A percentile compares a stretch with the other conserved stretches of the same genome.
phyloP scores from a whole-genome alignment of 2,888 invertebrate genomes.

The Drosophila ustulata region DNA sequence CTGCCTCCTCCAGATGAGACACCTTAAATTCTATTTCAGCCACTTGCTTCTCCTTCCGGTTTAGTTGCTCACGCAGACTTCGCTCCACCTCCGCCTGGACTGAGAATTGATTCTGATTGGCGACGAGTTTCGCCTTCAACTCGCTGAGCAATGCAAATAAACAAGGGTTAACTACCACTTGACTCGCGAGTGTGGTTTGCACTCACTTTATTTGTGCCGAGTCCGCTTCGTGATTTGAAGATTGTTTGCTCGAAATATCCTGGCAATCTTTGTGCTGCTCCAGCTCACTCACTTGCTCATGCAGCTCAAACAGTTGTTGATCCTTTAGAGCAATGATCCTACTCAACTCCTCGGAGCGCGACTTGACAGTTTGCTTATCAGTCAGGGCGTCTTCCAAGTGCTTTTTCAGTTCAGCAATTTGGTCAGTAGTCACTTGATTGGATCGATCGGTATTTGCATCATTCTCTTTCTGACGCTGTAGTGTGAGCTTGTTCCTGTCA shows the following conservation, averaged over 20 bases:
- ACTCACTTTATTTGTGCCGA: slow-evolving; percentile 21
- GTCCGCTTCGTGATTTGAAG: not conserved
- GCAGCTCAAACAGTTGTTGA: slow-evolving; percentile 8
- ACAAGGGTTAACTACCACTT: not conserved
- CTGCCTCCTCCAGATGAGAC: slow-evolving; percentile 70
- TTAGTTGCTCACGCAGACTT: slow-evolving; percentile 58
- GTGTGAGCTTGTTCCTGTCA: slow-evolving; percentile 1
- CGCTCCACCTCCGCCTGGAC: not conserved
- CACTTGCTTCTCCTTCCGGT: slow-evolving; percentile 61
- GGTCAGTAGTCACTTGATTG: too few relatives aligned
- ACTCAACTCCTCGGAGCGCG: slow-evolving; percentile 6
- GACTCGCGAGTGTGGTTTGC: too few relatives aligned
- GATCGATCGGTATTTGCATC: not conserved
- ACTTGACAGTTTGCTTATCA: slow-evolving; percentile 7
- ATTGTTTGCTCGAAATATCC: not conserved
- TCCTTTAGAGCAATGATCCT: slow-evolving; percentile 5
- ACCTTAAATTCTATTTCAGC: slow-evolving; percentile 31
- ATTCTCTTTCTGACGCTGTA: slow-evolving; percentile 11
- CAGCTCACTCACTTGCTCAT: not conserved
- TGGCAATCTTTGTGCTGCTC: slow-evolving; percentile 14
- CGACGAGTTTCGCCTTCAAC: slow-evolving; percentile 21
- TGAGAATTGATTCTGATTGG: not conserved
- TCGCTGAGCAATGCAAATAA: slow-evolving; percentile 20
- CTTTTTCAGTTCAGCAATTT: not conserved
- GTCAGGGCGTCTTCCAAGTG: slow-evolving; percentile 15